Evolutionary conservation across 2,888 invertebrate species (phyloP).

Genomic region (Eilema depressum): DNA sequence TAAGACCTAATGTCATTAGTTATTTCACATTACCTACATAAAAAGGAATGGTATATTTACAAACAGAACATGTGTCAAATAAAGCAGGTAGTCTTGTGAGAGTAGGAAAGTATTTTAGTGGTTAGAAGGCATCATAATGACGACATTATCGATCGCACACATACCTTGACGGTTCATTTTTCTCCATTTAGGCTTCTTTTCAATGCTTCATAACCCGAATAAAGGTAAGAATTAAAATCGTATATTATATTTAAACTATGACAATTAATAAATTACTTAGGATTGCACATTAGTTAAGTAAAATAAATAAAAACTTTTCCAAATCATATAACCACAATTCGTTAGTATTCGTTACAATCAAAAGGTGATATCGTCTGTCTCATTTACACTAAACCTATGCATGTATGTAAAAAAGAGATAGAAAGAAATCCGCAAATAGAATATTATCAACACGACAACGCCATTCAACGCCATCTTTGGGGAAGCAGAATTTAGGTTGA

Average conservation of each 20-base stretch:
- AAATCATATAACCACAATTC: conserved; percentile 79
- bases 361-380: conserved; percentile 66
- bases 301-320: conserved; percentile 74
- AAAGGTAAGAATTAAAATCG: conserved; percentile 54
- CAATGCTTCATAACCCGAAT: conserved; percentile 38
- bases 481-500: conserved; percentile 53
- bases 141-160: conserved; percentile 83
- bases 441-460: conserved; percentile 61
- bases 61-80: conserved; percentile 31
- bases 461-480: conserved; percentile 69
- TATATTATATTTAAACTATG: conserved; percentile 52
- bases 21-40: conserved; percentile 28
- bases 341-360: conserved; percentile 85
- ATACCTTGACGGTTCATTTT: conserved; percentile 79
- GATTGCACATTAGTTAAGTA: conserved; percentile 69
- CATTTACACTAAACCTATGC: conserved; percentile 45
- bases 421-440: conserved; percentile 67
- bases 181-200: conserved; percentile 68
- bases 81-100: conserved; percentile 35
- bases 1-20: conserved; percentile 32
- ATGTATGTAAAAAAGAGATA: conserved; percentile 62
- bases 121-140: conserved; percentile 69
- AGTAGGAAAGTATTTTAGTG: conserved; percentile 55
- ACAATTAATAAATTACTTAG: conserved; percentile 53
- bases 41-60: conserved; percentile 23